Base-by-base conservation (phyloP, 2,888 invertebrate genomes). In the Caenorhabditis japonica region DNA sequence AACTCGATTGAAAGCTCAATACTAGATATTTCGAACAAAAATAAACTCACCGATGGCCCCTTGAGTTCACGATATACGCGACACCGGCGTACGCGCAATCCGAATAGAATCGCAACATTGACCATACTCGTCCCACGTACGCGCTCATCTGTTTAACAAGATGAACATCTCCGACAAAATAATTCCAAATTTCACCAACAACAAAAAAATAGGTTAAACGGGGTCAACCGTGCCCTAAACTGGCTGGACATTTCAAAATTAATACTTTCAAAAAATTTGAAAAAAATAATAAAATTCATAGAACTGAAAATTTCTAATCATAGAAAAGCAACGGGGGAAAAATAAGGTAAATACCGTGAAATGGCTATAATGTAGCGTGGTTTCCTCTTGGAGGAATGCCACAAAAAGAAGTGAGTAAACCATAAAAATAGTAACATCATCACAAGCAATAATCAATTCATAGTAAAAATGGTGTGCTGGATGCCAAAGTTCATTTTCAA, bases 1-100 rank as follows among this genome's bases (percentile, higher is more conserved):
- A n/a, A n/a, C n/a, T n/a, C n/a, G n/a, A n/a, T n/a, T n/a, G n/a
- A n/a, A n/a, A n/a, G n/a, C n/a, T n/a, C n/a, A n/a, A n/a, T n/a
- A n/a, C n/a, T n/a, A n/a, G n/a, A n/a, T n/a, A n/a, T n/a, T n/a
- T n/a, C n/a, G n/a, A n/a, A n/a, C n/a, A n/a, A n/a, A n/a, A n/a
- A n/a, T n/a, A n/a, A n/a, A 36, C 71, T 2, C 27, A 73, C 76
- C 64, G 59, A 58, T 73, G 70, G 15, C 41, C 61, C 43, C 38
- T 73, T n/a, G 72, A 72, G 15, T 72, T 72, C 12, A 76, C 56
- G n/a, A 79, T 17, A 59, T 82, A 83, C 17, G 83, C 75, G 23
- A 76, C 75, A 15, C 76, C 82, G 27, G 79, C 73, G 55, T 75
- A 43, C n/a, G 79, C 75, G 44, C 61, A 82, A 64, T 83, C 81